phyloP scores from a whole-genome alignment of 92 coral and sea anemone species.

The Montipora capitata region DNA sequence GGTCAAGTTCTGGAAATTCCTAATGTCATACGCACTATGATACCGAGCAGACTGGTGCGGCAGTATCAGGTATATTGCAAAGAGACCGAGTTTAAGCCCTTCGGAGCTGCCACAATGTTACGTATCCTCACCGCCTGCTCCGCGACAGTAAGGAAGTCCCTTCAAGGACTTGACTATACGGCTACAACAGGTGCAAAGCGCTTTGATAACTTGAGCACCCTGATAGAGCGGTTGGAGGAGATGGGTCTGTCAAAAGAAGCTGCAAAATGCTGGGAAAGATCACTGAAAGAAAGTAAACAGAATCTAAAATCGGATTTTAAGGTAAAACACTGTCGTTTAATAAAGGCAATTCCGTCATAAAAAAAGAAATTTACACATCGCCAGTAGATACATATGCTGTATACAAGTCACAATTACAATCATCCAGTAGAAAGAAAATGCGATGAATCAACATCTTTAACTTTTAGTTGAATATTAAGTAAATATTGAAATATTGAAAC shows the following conservation, averaged over 20 bases:
- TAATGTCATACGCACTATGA: slow-evolving; percentile 58
- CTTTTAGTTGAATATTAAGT: too few relatives aligned
- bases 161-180: slow-evolving; percentile 34
- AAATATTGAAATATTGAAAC: too few relatives aligned
- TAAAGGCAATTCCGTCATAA: too few relatives aligned
- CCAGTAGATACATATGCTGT: too few relatives aligned
- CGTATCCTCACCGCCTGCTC: slow-evolving; percentile 23
- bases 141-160: slow-evolving; percentile 17
- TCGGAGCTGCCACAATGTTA: slow-evolving; percentile 33
- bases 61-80: slow-evolving; percentile 52
- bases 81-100: slow-evolving; percentile 29
- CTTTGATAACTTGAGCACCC: slow-evolving; percentile 45
- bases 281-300: slow-evolving; percentile 43
- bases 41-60: slow-evolving; percentile 23
- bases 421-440: too few relatives aligned
- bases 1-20: slow-evolving; percentile 51
- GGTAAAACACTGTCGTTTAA: too few relatives aligned
- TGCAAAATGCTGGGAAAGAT: slow-evolving; percentile 26
- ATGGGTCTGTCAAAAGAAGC: slow-evolving; percentile 9
- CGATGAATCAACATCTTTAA: too few relatives aligned
- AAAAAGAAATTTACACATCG: too few relatives aligned
- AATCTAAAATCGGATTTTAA: slow-evolving; percentile 22
- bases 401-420: too few relatives aligned
- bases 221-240: slow-evolving; percentile 28
- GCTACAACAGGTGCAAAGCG: slow-evolving; percentile 59